Evolutionary conservation across 1,140 invertebrate species (phyloP).

Genomic region (Rhopalosiphum padi): DNA sequence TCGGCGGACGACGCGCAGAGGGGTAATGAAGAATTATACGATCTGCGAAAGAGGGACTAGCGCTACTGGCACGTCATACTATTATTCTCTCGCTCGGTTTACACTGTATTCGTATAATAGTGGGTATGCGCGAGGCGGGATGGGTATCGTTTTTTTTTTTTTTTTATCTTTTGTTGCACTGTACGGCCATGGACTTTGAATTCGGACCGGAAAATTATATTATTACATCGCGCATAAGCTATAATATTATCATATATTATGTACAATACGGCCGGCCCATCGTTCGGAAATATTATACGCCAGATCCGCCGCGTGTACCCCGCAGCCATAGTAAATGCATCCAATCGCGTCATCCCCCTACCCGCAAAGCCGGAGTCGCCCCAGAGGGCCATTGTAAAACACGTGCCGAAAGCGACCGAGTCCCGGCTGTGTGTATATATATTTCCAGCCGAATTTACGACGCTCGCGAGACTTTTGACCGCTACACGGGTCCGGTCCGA

Average conservation of each 20-base stretch:
- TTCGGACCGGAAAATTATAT: background rate
- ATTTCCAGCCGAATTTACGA: conserved; percentile 29
- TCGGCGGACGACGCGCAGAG: background rate
- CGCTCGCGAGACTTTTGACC: conserved; percentile 50
- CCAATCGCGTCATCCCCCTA: background rate
- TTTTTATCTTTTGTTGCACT: background rate
- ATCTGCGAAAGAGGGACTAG: background rate
- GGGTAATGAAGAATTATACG: conserved; percentile 30
- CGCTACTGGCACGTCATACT: background rate
- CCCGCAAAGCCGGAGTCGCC: background rate
- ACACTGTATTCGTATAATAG: background rate
- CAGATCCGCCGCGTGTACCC: background rate
- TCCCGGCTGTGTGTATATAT: no score
- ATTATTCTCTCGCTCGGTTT: background rate
- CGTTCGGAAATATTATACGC: background rate
- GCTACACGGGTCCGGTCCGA: background rate
- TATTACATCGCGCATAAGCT: background rate
- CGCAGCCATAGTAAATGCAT: background rate
- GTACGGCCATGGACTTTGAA: background rate
- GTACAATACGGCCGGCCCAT: background rate
- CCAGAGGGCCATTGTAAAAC: conserved; percentile 31
- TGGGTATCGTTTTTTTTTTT: background rate
- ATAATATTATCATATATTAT: background rate
- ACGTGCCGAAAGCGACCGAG: conserved; percentile 36
- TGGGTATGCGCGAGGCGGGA: background rate